Base-by-base conservation (phyloP, 2,113 vertebrate species). In the Malurus cyaneus region DNA sequence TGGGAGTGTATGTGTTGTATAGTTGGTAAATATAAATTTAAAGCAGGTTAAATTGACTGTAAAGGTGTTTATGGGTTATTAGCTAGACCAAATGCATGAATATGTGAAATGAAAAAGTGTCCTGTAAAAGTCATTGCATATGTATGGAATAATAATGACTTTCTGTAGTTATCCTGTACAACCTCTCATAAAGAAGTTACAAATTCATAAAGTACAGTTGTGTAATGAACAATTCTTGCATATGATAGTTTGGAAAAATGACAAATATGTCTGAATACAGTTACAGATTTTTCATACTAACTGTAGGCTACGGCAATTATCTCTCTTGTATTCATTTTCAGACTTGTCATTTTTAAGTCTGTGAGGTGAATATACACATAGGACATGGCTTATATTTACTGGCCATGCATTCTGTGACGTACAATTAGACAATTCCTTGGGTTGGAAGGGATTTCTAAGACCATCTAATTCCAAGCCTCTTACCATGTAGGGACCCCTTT, bases 111-210 rank as follows among this genome's bases (percentile, higher is more conserved):
- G 29, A 57, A 88, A 61, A 71, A 62, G 32, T 8, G 18, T 61
- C 26, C 21, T 81, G 41, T 61, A 88, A 59, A 93, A 91, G 17
- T 72, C 65, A 70, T 41, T 92, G 73, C 46, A 36, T 50, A 86
- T 56, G 39, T 71, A 59, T 72, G 44, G 87, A 93, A 93, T 88
- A 89, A 62, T 73, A 94, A 92, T 83, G n/a, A 53, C 18, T 89
- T 85, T 85, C 54, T 54, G 32, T 44, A n/a, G 32, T 83, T 89
- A 73, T 53, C 11, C 31, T 80, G 39, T 44, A 89, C 31, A 92
- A 62, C 12, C 7, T 47, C 15, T 28, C 60, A 25, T 66, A 62
- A 70, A 77, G 42, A 69, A 80, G n/a, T 59, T 61, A 34, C 28
- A 56, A 26, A 77, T 67, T 89, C 26, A 77, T 52, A 56, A 93